Base-by-base conservation (phyloP, 1,140 invertebrate genomes). In the Drosophila subpulchrella region DNA sequence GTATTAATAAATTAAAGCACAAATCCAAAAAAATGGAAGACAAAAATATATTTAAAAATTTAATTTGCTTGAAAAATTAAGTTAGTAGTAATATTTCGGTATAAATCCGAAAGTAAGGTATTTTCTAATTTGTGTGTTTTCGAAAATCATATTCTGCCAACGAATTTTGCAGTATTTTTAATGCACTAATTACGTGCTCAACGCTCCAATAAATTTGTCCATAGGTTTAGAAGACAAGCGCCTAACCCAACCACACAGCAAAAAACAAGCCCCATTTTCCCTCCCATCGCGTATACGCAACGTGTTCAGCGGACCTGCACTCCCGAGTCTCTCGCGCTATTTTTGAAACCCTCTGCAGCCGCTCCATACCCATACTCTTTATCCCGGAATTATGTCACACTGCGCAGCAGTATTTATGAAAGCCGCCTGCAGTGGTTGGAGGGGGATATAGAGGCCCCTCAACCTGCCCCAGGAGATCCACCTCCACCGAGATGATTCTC, bases 391-490 rank as follows among this genome's bases (percentile, higher is more conserved):
- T 70, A 51, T 77, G 75, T 77, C 75, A 57, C 74, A 47, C 44
- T 55, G 47, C 34, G 41, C 42, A 36, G 53, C 59, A 57, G 55
- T 59, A 73, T 48, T 59, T 55, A 62, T 62, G 58, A 75, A 60
- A 63, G 36, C 41, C 66, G 47, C 48, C 50, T 62, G 65, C 75
- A 84, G 72, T 80, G 65, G 81, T 55, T 60, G 42, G 32, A 39
- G 32, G 41, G 34, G 48, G n/a, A 24, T 15, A 15, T n/a, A 2
- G 38, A 39, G 11, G 38, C 20, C 41, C 11, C 24, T 12, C 56
- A 56, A 44, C 32, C 57, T 42, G 42, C n/a, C 27, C 34, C 13
- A 38, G 20, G 7, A 34, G 27, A 47, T 15, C 41, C 53, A 34
- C 41, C 51, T 50, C n/a, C 47, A 10, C 47, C 27, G 47, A 11